Evolutionary conservation across 2,113 vertebrate genomes (phyloP), one percentile per base, ranked within the genome.

Genomic region (Madoqua kirkii): DNA sequence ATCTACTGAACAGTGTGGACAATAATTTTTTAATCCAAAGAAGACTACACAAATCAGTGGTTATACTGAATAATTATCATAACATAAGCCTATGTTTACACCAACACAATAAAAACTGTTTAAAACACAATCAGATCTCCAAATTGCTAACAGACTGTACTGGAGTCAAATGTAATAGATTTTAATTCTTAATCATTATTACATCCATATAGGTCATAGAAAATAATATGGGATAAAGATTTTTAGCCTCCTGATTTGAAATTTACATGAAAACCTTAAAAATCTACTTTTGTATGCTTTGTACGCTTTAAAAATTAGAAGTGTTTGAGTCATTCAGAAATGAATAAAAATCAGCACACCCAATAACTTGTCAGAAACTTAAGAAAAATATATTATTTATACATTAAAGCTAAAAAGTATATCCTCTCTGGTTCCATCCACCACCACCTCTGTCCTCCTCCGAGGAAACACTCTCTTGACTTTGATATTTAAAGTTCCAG

Each of bases 151-250:
- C 2, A 48, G 3, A 79, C 33, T 64, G 11, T 17, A 50, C 3
- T 97, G 5, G 0, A 60, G 11, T 71, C 16, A 89, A 91, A 86
- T 64, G 21, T 67, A 79, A 87, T 31, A 95, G 36, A 95, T 87
- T 92, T 98, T 95, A 93, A 59, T 57, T 93, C 17, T 88, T 82
- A 94, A 81, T 85, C 25, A 83, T 33, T 78, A 48, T 64, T 87
- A 78, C 87, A 93, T 96, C 81, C 45, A 89, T 64, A 67, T 8
- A 88, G 7, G 40, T 76, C 27, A 87, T 40, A 91, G 25, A 90
- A 89, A 89, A 82, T 59, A 79, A 36, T 76, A 9, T 83, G 31
- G 48, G 11, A 52, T 52, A 91, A 81, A 62, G 40, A 81, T 43
- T 59, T 64, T 89, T 27, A 89, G 54, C 90, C n/a, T 86, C 15